Base-by-base conservation (phyloP, 2,797 vertebrate genomes). In the Alcedo quadribrachys region DNA sequence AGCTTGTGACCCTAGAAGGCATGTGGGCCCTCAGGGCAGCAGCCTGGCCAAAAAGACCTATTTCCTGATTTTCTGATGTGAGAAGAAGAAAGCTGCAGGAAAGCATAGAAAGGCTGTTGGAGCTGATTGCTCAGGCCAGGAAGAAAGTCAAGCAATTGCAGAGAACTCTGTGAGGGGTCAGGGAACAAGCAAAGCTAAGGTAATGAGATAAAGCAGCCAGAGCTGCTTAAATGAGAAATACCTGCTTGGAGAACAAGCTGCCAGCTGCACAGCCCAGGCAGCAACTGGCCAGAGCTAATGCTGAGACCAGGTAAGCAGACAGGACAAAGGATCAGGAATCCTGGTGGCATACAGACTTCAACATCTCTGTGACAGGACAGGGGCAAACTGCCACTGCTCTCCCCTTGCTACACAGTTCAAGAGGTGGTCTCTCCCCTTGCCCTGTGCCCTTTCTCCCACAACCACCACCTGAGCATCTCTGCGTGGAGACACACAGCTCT, bases 201-300 rank as follows among this genome's bases (percentile, higher is more conserved):
- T 51, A 89, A 75, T 20, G 69, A 83, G 35, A 51, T 55, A 43
- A 85, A 57, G 70, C 16, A 57, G 55, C 16, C 60, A 86, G 63
- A 91, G 74, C 46, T 88, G 67, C 66, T 86, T 51, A 75, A 73
- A 63, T 24, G 68, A 85, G 43, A 76, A 92, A 87, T 6, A 92
- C 19, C 75, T 54, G 45, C 51, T 27, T 4, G 42, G 63, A 71
- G 50, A 84, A 45, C 0, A 2, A 81, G 53, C 30, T 75, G 57
- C 32, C 77, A 91, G 71, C 51, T 68, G 62, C 57, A 78, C 9
- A 73, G 46, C 32, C 28, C 51, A 69, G 58, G 46, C 57, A 61
- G 21, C 77, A 61, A 50, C 4, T 2, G 6, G 17, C 35, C 16
- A 33, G 21, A 28, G 61, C n/a, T 35, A 75, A 83, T 0, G 3